A percentile compares a stretch with the other conserved stretches of the same genome.
These are phyloP conservation scores for Drosophila varians DNA, from an alignment of 1,140 invertebrate species.

Conservation along the genomic window DNA sequence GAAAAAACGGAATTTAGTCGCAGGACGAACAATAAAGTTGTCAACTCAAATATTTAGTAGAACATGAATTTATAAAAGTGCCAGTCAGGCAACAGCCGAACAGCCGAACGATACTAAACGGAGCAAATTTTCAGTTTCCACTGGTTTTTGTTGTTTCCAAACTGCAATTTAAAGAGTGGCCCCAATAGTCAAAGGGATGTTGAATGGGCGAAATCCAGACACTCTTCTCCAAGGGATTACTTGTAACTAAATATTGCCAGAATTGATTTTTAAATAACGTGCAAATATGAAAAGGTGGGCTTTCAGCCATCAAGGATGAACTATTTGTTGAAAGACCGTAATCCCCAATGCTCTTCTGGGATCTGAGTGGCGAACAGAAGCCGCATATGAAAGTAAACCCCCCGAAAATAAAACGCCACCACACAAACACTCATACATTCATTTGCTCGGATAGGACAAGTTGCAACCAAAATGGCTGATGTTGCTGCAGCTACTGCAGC, in stretches of 20 bases:
- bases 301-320: conserved; percentile 7
- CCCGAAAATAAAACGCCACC: neutral
- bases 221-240: neutral
- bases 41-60: conserved; percentile 26
- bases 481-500: conserved; percentile 32
- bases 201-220: neutral
- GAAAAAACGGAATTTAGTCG: conserved; percentile 4
- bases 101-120: conserved; percentile 34
- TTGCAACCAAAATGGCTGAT: conserved; percentile 43
- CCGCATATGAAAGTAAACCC: conserved; percentile 17
- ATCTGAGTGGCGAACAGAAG: conserved; percentile 1
- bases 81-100: conserved; percentile 3
- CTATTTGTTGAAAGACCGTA: conserved; percentile 11
- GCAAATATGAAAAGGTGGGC: neutral
- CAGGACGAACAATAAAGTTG: conserved; percentile 10
- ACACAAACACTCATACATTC: conserved; percentile 3
- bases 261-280: neutral
- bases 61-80: conserved; percentile 7
- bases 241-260: neutral
- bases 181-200: neutral
- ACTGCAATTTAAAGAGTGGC: neutral
- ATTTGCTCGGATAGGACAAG: conserved; percentile 26
- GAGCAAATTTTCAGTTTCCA: conserved; percentile 34
- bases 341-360: conserved; percentile 3
- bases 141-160: neutral